Conservation (phyloP, 2,888 invertebrate species). For the Chironomus riparius region DNA sequence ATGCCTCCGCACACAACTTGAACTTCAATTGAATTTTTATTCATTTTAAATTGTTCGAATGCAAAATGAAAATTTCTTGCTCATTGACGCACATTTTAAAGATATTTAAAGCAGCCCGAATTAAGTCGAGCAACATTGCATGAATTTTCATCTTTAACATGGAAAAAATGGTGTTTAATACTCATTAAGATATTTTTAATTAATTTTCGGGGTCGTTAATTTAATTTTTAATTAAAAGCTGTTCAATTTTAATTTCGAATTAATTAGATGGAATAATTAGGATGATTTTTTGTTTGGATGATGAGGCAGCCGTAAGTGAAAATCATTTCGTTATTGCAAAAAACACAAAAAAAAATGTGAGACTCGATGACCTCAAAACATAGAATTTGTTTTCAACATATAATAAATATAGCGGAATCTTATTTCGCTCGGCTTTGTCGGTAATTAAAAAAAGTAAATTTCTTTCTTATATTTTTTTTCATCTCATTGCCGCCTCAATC, state of each 20-base stretch:
- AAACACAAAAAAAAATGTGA: not conserved
- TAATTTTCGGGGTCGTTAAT: constrained; percentile 20
- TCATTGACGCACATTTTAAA: too few relatives aligned
- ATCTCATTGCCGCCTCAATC: not conserved
- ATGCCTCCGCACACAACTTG: not conserved
- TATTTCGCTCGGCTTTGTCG: not conserved
- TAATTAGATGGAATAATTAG: constrained; percentile 23
- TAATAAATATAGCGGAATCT: not conserved
- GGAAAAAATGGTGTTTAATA: too few relatives aligned
- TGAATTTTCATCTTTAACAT: too few relatives aligned
- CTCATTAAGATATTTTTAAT: constrained; percentile 13
- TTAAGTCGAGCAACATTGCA: too few relatives aligned
- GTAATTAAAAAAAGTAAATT: too few relatives aligned
- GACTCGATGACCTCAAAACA: not conserved
- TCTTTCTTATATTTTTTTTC: not conserved
- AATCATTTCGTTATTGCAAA: not conserved
- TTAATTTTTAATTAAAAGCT: constrained; percentile 4
- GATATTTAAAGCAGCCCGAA: too few relatives aligned
- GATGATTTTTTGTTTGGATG: not conserved
- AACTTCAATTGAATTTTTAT: too few relatives aligned
- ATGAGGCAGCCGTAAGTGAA: not conserved
- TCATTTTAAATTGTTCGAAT: too few relatives aligned
- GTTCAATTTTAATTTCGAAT: constrained; percentile 11
- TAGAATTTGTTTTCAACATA: not conserved
- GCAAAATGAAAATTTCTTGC: not conserved